Base-by-base conservation (phyloP, 2,888 invertebrate species). In the Cartodere bifasciata region DNA sequence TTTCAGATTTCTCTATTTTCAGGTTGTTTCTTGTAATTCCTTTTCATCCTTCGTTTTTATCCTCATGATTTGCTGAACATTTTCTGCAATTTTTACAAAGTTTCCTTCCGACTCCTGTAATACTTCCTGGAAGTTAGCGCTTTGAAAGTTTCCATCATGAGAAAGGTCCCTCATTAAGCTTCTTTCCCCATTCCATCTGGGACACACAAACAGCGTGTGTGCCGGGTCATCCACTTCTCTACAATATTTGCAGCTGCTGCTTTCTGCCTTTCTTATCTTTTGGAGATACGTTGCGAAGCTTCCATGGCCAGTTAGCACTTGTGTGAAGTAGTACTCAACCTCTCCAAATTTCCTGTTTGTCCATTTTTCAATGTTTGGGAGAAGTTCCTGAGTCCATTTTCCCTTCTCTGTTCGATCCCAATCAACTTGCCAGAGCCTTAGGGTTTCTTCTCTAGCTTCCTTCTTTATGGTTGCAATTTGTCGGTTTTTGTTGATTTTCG, bases 261-360 rank as follows among this genome's bases (percentile, higher is more conserved):
- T 7, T 9, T 2, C 2, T 3, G 21, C 10, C n/a, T 21, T 3
- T 2, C 21, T 14, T 4, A 28, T 28, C 9, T n/a, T n/a, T n/a
- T n/a, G n/a, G n/a, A n/a, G n/a, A n/a, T n/a, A n/a, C n/a, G n/a
- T n/a, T n/a, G n/a, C 9, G 6, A 9, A 28, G 2, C 14, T 21
- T 3, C 28, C 28, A 4, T 28, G 28, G 1, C 28, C 28, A 4
- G 28, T 28, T 10, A 28, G 4, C 6, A 20, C 10, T 7, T 28
- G 28, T 1, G 20, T 28, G n/a, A 28, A 28, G 4, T 5, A 28
- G 12, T 28, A 28, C 6, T 15, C 2, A 2, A 14, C 22, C 17
- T 9, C 10, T 9, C 21, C 14, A 16, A 21, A 22, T 13, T 2
- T n/a, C 7, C 29, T 23, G 2, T 11, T 16, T 3, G 14, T 11